Base-by-base conservation (phyloP, 1,140 invertebrate species). In the Trichomalopsis sarcophagae region DNA sequence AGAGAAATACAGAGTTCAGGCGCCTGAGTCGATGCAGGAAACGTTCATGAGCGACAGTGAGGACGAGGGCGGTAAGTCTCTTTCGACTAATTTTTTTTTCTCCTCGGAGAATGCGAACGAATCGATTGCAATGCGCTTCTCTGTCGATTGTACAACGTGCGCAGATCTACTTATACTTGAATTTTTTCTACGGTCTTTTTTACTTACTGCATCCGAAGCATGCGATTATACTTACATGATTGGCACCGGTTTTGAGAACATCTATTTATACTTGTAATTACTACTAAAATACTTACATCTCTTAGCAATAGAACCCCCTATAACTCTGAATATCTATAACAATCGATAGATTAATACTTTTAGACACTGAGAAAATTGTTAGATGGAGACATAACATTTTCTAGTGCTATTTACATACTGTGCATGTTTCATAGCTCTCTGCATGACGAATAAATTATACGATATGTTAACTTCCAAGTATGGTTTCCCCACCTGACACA, bases 1-100 rank as follows among this genome's bases (percentile, higher is more conserved):
- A 92, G 98, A 99, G 90, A 99, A 99, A 93, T 99, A 99, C 92
- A 96, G 97, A 93, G 98, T 99, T 27, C 96, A 99, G 76, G 97
- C 98, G 66, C 99, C 99, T 0, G 99, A 99, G 94, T 97, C 97
- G 44, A 99, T 99, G 99, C 98, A 99, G 91, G 99, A 99, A 93
- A 98, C 98, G 47, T 98, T 99, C 93, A 98, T 99, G 95, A 99
- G 98, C 71, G 99, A 99, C 93, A 99, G 98, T 36, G 99, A 99
- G 93, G 99, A 99, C 93, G 99, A 99, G 95, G 98, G 97, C 93
- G 98, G 97, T 97, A 94, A 94, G 94, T 93, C 89, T 4, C 9
- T 55, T 73, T 17, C 7, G 76, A 27, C 27, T 10, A 17, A 73
- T 77, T 23, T 44, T 55, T 23, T 33, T 66, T 78, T 10, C 33